Evolutionary conservation across 1,140 invertebrate species (phyloP).

Genomic region (Belonocnema kinseyi): DNA sequence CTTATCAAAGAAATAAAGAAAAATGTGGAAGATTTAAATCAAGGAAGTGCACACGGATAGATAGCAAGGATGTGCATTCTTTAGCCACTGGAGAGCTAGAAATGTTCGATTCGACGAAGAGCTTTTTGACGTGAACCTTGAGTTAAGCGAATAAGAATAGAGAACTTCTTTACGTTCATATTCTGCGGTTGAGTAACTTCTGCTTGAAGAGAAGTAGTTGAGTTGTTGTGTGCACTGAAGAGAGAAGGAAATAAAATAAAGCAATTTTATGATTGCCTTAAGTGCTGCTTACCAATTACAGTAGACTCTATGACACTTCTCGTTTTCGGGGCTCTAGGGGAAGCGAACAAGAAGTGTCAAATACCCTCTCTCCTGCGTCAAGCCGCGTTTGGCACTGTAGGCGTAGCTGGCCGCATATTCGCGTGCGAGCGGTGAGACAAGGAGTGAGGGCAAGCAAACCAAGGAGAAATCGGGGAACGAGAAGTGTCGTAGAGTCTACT

Average conservation of each 20-base stretch:
- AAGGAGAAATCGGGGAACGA: no score
- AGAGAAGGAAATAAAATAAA: not conserved
- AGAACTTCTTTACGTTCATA: slow-evolving; percentile 44
- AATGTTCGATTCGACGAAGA: slow-evolving; percentile 45
- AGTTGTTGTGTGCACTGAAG: not conserved
- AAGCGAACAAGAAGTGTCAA: no score
- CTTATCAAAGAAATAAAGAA: not conserved
- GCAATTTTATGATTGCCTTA: slow-evolving; percentile 17
- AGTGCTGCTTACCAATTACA: slow-evolving; percentile 16
- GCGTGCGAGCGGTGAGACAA: no score
- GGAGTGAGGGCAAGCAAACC: no score
- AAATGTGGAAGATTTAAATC: slow-evolving; percentile 7
- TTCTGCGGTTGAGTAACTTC: slow-evolving; percentile 43
- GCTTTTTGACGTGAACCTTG: slow-evolving; percentile 44
- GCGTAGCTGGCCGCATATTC: no score
- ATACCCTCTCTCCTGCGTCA: no score
- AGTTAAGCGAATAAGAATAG: slow-evolving; percentile 44
- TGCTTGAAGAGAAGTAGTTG: slow-evolving; percentile 8
- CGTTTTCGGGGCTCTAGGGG: no score
- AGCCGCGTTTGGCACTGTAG: no score
- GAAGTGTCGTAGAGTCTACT: no score
- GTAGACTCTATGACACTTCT: no score
- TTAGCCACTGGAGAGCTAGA: not conserved
- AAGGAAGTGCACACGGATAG: slow-evolving; percentile 18
- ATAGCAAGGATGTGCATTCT: slow-evolving; percentile 13